Evolutionary conservation across 2,113 vertebrate species (phyloP).

Genomic region (Paramisgurnus dabryanus): DNA sequence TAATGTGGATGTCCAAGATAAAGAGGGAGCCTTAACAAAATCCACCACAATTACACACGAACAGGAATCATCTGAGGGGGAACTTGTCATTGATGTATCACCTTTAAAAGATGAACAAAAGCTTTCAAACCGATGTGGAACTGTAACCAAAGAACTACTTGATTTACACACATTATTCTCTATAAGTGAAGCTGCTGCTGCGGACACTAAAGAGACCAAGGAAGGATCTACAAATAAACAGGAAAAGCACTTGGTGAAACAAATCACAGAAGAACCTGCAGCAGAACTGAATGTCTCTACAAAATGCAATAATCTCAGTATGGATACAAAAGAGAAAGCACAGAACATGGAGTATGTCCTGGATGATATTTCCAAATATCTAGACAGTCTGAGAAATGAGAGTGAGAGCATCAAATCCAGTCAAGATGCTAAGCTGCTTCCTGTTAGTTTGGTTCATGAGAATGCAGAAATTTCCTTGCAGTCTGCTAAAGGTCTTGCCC

Average conservation of each 20-base stretch:
- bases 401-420: conserved; percentile 34
- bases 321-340: conserved; percentile 7
- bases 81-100: conserved; percentile 10
- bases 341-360: conserved; percentile 30
- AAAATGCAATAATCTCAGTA: not conserved
- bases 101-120: conserved; percentile 8
- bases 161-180: not conserved
- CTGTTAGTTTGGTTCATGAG: conserved; percentile 12
- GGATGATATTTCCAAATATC: conserved; percentile 57
- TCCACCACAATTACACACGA: not conserved
- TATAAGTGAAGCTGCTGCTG: not conserved
- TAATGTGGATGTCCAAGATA: not conserved
- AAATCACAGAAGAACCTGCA: not conserved
- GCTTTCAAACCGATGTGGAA: conserved; percentile 20
- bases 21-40: not conserved
- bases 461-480: not conserved
- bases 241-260: not conserved
- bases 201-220: not conserved
- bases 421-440: conserved; percentile 30
- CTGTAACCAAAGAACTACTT: not conserved
- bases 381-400: conserved; percentile 55
- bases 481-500: not conserved
- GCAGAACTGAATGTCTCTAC: not conserved
- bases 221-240: not conserved
- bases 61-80: conserved; percentile 32